Evolutionary conservation across 1,140 invertebrate genomes (phyloP).

Genomic region (Dreissena rostriformis): DNA sequence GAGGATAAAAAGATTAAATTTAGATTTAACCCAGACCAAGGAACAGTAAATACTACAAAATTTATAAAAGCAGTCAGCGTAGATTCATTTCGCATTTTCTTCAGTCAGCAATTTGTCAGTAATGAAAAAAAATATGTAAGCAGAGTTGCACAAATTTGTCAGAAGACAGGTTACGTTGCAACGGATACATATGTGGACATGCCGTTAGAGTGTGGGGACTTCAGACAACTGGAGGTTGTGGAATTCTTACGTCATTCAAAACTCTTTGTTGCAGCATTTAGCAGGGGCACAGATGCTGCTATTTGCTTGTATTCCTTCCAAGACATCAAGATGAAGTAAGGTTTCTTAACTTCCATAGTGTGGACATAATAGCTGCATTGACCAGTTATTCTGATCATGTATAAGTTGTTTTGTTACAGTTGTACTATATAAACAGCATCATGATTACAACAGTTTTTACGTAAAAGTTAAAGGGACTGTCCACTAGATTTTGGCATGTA

Average conservation of each 20-base stretch:
- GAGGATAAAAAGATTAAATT: too few relatives aligned
- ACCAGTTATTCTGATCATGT: too few relatives aligned
- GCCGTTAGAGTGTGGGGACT: constrained; percentile 27
- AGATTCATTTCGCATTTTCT: constrained; percentile 14
- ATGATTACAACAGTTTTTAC: too few relatives aligned
- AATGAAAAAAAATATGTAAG: neutral
- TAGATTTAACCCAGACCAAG: too few relatives aligned
- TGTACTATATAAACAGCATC: too few relatives aligned
- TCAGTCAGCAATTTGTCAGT: constrained; percentile 9
- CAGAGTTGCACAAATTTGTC: constrained; percentile 36
- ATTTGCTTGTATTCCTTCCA: constrained; percentile 19
- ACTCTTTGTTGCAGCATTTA: constrained; percentile 15
- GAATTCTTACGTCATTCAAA: neutral
- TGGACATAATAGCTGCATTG: too few relatives aligned
- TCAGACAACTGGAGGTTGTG: constrained; percentile 3
- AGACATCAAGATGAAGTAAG: constrained; percentile 25
- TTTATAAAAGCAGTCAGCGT: constrained; percentile 19
- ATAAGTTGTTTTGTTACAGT: too few relatives aligned
- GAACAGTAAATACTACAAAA: neutral
- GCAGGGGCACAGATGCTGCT: neutral
- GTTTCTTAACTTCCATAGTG: too few relatives aligned
- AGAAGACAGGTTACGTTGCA: neutral
- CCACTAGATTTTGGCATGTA: too few relatives aligned
- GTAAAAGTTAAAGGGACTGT: too few relatives aligned
- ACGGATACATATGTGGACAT: constrained; percentile 40